Evolutionary conservation across 2,888 invertebrate species (phyloP).

Genomic region (Chrysotoxum bicinctum): DNA sequence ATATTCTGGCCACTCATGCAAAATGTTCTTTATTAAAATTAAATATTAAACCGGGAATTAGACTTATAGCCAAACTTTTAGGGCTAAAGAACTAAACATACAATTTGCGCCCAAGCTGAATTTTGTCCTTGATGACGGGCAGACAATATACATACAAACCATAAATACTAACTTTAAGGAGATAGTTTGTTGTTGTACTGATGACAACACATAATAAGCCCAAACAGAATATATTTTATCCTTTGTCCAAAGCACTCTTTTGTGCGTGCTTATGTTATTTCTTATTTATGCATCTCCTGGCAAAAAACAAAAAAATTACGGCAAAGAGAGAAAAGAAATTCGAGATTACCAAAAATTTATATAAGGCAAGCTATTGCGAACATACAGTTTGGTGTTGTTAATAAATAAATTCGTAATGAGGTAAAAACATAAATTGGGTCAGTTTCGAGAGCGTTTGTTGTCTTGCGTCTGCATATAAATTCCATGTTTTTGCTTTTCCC

Average conservation of each 20-base stretch:
- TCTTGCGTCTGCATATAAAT: background rate
- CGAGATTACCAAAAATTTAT: background rate
- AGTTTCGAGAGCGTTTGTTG: background rate
- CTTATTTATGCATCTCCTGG: conserved; percentile 13
- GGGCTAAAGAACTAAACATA: background rate
- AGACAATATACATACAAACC: conserved; percentile 6
- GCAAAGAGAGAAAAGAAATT: background rate
- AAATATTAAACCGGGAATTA: background rate
- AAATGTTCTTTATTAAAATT: background rate
- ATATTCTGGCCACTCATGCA: background rate
- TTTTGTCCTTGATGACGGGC: background rate
- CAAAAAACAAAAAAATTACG: background rate
- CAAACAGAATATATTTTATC: background rate
- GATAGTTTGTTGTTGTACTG: conserved; percentile 12
- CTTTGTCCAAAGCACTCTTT: conserved; percentile 25
- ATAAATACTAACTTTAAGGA: background rate
- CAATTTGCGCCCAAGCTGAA: background rate
- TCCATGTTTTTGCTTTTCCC: background rate
- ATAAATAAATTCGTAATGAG: conserved; percentile 19
- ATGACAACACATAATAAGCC: conserved; percentile 8
- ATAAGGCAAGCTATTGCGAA: background rate
- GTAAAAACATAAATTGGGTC: background rate
- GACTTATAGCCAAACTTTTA: background rate
- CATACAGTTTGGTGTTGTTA: background rate
- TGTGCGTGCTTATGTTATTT: background rate